These are phyloP conservation scores for Idaea biselata DNA, from an alignment of 2,888 invertebrate species.

Conservation along the genomic window DNA sequence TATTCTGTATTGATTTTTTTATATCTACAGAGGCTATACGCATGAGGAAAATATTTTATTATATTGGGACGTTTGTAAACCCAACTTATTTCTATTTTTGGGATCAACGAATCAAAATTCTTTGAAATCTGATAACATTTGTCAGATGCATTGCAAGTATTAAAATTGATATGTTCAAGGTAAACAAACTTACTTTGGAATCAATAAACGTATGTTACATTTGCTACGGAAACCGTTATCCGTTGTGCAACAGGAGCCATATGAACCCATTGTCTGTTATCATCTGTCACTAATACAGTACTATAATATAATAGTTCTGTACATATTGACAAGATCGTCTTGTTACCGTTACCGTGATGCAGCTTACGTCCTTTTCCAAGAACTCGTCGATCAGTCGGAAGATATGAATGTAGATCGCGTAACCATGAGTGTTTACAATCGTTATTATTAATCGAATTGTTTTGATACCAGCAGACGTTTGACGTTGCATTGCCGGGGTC, in stretches of 20 bases:
- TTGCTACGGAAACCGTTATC: not conserved
- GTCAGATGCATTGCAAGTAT: not conserved
- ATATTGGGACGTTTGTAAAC: not conserved
- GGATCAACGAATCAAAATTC: not conserved
- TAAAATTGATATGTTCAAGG: not conserved
- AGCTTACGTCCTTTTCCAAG: conserved; percentile 14
- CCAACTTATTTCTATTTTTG: too few species aligned
- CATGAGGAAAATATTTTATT: not conserved
- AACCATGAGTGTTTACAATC: conserved; percentile 11
- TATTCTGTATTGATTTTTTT: too few species aligned
- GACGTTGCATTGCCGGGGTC: conserved; percentile 1
- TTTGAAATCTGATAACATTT: not conserved
- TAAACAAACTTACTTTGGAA: not conserved
- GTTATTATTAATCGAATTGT: conserved; percentile 1
- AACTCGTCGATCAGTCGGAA: conserved; percentile 9
- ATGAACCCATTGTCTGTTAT: not conserved
- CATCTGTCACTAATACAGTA: not conserved
- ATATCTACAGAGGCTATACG: not conserved
- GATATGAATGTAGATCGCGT: conserved; percentile 15
- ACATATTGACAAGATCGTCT: conserved; percentile 11
- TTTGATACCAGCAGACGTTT: conserved; percentile 1
- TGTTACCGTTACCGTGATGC: conserved; percentile 7
- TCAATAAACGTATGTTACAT: not conserved
- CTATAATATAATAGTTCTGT: not conserved
- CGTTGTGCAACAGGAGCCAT: not conserved